These are phyloP conservation scores for Crocidura indochinensis DNA, from an alignment of 2,797 vertebrate genomes.

Conservation along the genomic window DNA sequence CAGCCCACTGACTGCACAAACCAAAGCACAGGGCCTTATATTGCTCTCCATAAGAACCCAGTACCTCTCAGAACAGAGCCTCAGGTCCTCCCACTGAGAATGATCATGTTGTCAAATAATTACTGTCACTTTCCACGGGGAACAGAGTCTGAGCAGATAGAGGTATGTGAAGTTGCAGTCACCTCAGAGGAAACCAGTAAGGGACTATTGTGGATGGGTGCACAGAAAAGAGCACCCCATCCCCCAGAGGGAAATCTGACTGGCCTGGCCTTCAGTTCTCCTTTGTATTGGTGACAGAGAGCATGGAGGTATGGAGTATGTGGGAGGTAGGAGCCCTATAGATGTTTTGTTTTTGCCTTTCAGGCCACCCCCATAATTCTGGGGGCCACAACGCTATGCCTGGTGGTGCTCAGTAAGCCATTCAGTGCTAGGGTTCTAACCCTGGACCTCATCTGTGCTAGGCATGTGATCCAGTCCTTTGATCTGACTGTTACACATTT, in stretches of 20 bases:
- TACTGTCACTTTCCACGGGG: neutral
- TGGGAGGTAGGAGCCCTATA: neutral
- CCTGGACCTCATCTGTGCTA: too few species aligned
- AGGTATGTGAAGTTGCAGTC: neutral
- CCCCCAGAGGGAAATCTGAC: neutral
- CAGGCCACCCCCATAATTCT: neutral
- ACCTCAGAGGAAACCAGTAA: neutral
- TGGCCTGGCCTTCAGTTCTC: neutral
- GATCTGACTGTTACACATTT: too few species aligned
- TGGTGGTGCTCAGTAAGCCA: too few species aligned
- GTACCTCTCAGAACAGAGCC: neutral
- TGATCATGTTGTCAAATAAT: neutral
- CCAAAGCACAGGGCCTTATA: neutral
- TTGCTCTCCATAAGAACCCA: neutral
- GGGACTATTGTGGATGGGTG: neutral
- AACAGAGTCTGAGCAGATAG: neutral
- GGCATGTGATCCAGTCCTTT: too few species aligned
- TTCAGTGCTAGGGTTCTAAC: too few species aligned
- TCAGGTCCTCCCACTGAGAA: neutral
- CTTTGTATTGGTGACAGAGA: neutral
- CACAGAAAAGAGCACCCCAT: neutral
- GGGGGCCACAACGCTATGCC: neutral
- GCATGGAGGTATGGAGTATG: too few species aligned
- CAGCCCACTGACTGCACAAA: too few species aligned
- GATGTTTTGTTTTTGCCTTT: rapidly evolving